phyloP scores from a whole-genome alignment of 2,113 vertebrate species.

The Tricholaema leucomelas region DNA sequence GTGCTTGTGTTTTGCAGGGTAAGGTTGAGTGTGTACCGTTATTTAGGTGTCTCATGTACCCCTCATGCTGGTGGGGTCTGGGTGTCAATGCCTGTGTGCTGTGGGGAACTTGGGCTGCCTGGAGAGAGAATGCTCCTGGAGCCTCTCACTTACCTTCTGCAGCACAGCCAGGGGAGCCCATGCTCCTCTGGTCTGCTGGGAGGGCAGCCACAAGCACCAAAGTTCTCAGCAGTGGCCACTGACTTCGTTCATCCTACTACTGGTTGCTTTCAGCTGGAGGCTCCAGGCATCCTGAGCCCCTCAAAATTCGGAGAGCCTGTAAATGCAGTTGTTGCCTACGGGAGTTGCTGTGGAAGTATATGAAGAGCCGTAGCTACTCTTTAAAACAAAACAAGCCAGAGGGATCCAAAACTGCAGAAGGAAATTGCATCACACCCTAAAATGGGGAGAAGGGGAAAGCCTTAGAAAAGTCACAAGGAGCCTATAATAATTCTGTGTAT shows the following conservation, averaged over 20 bases:
- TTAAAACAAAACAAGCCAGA: neutral
- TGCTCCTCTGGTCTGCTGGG: neutral
- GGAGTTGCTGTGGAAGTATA: neutral
- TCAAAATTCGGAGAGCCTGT: neutral
- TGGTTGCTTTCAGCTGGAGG: neutral
- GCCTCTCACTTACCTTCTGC: neutral
- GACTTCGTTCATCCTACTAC: neutral
- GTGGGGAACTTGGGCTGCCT: neutral
- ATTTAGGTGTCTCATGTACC: neutral
- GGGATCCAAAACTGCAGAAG: neutral
- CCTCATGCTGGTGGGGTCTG: accelerated
- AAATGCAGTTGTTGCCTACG: neutral
- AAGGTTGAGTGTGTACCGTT: neutral
- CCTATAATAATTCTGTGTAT: neutral
- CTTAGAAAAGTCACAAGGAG: neutral
- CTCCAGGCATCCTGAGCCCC: neutral
- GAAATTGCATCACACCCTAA: neutral
- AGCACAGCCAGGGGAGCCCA: accelerated
- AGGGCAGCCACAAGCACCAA: neutral
- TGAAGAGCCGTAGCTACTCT: neutral
- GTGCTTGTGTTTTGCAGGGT: neutral
- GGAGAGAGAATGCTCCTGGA: accelerated
- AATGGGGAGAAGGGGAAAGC: neutral
- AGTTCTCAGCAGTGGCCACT: neutral
- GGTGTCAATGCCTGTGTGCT: neutral